Percentiles rank a stretch among this genome's conserved stretches.
Evolutionary conservation across 2,888 invertebrate species (phyloP).

Genomic region (Drosophila pseudotakahashii): DNA sequence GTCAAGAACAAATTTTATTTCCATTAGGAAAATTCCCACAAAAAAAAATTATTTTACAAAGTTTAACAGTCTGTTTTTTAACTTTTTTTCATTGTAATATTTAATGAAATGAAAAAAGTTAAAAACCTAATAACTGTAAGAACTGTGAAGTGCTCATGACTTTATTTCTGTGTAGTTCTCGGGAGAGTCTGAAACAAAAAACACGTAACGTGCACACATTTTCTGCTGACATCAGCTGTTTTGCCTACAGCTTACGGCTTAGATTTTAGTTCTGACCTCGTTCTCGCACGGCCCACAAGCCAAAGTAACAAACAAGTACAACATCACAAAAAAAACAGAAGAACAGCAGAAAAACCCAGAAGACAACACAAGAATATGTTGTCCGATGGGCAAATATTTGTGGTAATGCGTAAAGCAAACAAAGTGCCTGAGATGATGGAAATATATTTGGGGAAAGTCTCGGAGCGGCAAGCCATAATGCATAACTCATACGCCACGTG

Average conservation of each 20-base stretch:
- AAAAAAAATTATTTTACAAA: too few relatives aligned
- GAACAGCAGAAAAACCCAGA: slow-evolving; percentile 27
- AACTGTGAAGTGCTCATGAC: background rate
- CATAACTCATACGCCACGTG: slow-evolving; percentile 44
- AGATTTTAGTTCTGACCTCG: slow-evolving; percentile 69
- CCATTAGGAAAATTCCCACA: too few relatives aligned
- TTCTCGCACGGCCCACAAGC: slow-evolving; percentile 52
- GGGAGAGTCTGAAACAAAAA: slow-evolving; percentile 20
- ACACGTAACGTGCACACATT: slow-evolving; percentile 50
- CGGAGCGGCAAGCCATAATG: slow-evolving; percentile 22
- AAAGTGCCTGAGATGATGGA: slow-evolving; percentile 41
- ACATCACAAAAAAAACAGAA: slow-evolving; percentile 20
- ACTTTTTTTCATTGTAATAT: too few relatives aligned
- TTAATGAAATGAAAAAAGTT: too few relatives aligned
- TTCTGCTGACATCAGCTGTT: slow-evolving; percentile 73
- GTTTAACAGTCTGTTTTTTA: too few relatives aligned
- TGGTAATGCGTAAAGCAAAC: slow-evolving; percentile 69
- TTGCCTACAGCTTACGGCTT: slow-evolving; percentile 67
- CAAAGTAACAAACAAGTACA: slow-evolving; percentile 35
- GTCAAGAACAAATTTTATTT: too few relatives aligned
- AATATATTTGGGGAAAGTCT: slow-evolving; percentile 40
- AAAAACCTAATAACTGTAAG: too few relatives aligned
- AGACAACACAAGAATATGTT: slow-evolving; percentile 62
- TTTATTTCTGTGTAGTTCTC: slow-evolving; percentile 3
- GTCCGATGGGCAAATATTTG: slow-evolving; percentile 74